Evolutionary conservation across 2,888 invertebrate genomes (phyloP).

Genomic region (Ormyrus pomaceus): DNA sequence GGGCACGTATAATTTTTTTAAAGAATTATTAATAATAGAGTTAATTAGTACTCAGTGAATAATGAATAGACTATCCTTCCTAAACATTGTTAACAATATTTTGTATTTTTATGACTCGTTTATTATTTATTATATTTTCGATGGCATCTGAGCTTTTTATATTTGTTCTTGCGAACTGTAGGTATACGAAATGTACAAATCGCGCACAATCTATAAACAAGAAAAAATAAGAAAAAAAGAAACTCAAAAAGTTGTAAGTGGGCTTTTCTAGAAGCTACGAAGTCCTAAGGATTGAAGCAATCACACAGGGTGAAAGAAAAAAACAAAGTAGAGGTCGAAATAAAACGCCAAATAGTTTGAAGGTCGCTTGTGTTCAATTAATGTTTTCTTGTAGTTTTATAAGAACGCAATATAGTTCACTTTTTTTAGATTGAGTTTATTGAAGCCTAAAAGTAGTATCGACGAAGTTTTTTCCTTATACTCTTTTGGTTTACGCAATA

Average conservation of each 20-base stretch:
- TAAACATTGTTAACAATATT: slow-evolving; percentile 9
- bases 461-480: slow-evolving; percentile 13
- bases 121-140: slow-evolving; percentile 49
- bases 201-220: slow-evolving; percentile 44
- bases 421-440: slow-evolving; percentile 5
- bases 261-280: slow-evolving; percentile 39
- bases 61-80: not conserved
- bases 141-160: slow-evolving; percentile 34
- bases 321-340: slow-evolving; percentile 32
- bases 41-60: slow-evolving; percentile 32
- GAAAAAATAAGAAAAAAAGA: slow-evolving; percentile 5
- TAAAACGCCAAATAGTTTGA: slow-evolving; percentile 52
- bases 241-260: slow-evolving; percentile 17
- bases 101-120: slow-evolving; percentile 32
- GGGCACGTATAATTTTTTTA: not conserved
- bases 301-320: slow-evolving; percentile 31
- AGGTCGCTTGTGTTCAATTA: slow-evolving; percentile 52
- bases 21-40: slow-evolving; percentile 4
- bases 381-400: slow-evolving; percentile 36
- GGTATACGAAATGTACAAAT: slow-evolving; percentile 47
- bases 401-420: slow-evolving; percentile 10
- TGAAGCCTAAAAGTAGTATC: not conserved
- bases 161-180: slow-evolving; percentile 26
- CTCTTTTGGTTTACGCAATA: slow-evolving; percentile 3
- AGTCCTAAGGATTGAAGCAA: slow-evolving; percentile 26